Base-by-base conservation (phyloP, 92 coral and sea anemone species). In the Muricea muricata region DNA sequence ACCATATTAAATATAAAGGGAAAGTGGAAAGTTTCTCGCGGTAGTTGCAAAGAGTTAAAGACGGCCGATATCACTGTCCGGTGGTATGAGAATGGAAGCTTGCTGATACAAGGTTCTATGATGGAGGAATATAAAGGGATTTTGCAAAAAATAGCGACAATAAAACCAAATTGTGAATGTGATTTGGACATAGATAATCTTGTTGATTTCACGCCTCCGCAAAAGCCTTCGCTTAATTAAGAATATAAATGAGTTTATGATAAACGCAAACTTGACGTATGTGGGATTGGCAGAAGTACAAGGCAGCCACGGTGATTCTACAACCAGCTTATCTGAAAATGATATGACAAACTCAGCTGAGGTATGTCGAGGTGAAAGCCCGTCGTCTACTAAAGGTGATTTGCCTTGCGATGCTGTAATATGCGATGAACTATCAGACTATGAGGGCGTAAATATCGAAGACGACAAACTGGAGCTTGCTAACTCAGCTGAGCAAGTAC, bases 11-110 rank as follows among this genome's bases (percentile, higher is more conserved):
- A 63, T 63, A 63, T 31, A 5, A 63, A 63, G 26, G 70, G 70
- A 31, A 63, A 63, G 39, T 63, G 70, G 70, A 63, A 25, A 63
- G 39, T 31, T 6, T 34, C 70, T 63, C 34, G 70, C 33, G 70
- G 70, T 4, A 17, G 70, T 13, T 25, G 34, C 3, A 63, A 63
- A 31, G 34, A 25, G 34, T 63, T 20, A 31, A 63, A 63, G 39
- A 63, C 31, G 9, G 17, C 32, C 32, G 70, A 63, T 25, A 63
- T 63, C 39, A 63, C 70, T 25, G 39, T 63, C 15, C 31, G 70
- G 32, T 63, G 70, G 70, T 63, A 63, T 63, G 39, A 31, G 34
- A 25, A 63, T 25, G 70, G 7, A 25, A 31, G 70, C 9, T 63
- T 24, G 65, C 65, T 55, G 65, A 3, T 55, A 13, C 6, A 39